Percentiles rank a stretch among this genome's conserved stretches.
Evolutionary conservation across 2,113 vertebrate species (phyloP).

Genomic region (Castor canadensis): DNA sequence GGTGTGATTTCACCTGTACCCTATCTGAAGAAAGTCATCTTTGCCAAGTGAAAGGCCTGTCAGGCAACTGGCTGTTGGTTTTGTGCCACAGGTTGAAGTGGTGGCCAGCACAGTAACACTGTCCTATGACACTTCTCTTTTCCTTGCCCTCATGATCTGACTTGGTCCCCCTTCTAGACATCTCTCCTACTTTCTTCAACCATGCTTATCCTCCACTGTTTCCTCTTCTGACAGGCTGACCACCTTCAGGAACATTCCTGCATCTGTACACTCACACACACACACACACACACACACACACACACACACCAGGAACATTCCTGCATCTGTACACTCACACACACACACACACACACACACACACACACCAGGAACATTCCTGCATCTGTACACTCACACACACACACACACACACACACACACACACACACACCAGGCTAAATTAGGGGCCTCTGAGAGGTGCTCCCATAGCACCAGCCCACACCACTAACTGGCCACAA

Average conservation of each 20-base stretch:
- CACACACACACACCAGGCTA: no score
- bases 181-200: neutral
- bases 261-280: neutral
- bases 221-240: neutral
- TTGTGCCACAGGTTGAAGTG: neutral
- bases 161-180: neutral
- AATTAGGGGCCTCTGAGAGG: neutral
- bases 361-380: no score
- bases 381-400: no score
- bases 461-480: neutral
- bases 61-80: neutral
- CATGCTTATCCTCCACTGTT: neutral
- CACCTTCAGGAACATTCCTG: no score
- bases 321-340: no score
- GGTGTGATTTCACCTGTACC: neutral
- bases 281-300: no score
- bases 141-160: neutral
- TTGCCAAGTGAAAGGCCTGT: neutral
- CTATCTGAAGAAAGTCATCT: neutral
- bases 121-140: neutral
- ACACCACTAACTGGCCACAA: neutral
- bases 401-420: no score
- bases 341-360: no score
- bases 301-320: no score
- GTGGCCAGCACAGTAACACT: neutral